Conservation (phyloP, 2,113 vertebrate genomes). For the Sorex araneus region DNA sequence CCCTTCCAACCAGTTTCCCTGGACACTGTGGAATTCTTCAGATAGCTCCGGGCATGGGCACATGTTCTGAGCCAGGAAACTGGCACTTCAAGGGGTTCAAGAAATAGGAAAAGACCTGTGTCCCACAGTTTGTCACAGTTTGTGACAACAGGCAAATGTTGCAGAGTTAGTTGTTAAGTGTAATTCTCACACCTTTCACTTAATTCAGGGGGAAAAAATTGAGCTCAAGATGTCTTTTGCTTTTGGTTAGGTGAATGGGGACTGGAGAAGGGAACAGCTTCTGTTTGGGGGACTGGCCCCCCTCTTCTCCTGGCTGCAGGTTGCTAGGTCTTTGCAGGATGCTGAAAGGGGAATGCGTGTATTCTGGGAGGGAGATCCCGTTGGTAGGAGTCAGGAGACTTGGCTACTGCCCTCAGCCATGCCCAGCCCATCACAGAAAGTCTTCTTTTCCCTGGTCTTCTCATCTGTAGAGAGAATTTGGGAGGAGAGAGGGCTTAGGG, state of each 20-base stretch:
- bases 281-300: neutral
- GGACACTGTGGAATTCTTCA: neutral
- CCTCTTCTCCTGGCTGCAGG: too few species aligned
- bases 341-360: neutral
- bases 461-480: neutral
- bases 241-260: neutral
- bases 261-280: neutral
- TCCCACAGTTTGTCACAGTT: neutral
- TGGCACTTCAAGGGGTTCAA: neutral
- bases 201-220: neutral
- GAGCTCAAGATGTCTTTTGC: neutral
- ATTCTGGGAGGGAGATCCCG: neutral
- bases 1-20: neutral
- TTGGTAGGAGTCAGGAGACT: neutral
- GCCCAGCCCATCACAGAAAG: neutral
- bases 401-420: neutral
- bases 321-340: neutral
- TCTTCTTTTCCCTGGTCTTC: neutral
- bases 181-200: neutral
- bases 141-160: neutral
- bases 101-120: neutral
- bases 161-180: neutral
- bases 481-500: accelerated
- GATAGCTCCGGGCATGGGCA: neutral
- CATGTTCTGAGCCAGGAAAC: neutral